phyloP scores from a whole-genome alignment of 2,888 invertebrate genomes.

The Rotaria magnacalcarata region DNA sequence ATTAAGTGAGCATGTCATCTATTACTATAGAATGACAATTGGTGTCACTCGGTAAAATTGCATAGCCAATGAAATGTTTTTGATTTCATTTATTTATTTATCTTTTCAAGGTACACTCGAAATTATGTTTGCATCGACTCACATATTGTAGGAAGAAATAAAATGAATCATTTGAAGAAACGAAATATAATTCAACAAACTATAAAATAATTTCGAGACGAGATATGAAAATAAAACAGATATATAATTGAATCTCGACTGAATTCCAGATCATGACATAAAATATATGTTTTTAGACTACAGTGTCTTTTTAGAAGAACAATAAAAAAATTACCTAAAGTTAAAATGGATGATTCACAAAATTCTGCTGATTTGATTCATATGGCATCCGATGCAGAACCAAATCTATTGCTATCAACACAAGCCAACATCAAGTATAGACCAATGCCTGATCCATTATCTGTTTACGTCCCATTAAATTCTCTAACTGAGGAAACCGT shows the following conservation, averaged over 20 bases:
- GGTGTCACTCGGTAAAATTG: too few species aligned
- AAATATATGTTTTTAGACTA: background rate
- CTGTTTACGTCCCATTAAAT: background rate
- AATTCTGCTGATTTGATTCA: background rate
- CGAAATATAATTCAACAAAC: background rate
- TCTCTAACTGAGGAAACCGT: background rate
- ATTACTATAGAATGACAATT: too few species aligned
- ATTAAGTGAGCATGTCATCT: too few species aligned
- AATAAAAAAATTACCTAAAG: too few species aligned
- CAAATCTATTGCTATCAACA: background rate
- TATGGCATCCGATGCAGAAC: background rate
- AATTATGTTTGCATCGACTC: background rate
- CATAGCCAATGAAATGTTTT: too few species aligned
- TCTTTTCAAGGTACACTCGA: background rate
- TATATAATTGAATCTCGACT: background rate
- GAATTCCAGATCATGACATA: too few species aligned
- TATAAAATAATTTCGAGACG: background rate
- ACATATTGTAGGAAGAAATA: background rate
- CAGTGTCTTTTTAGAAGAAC: too few species aligned
- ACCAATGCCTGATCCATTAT: slow-evolving; percentile 20
- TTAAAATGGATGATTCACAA: background rate
- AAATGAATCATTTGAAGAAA: background rate
- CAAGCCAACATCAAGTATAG: background rate
- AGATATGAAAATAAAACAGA: background rate
- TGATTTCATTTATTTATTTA: too few species aligned